phyloP scores from a whole-genome alignment of 2,113 vertebrate species.

The Protobothrops mucrosquamatus region DNA sequence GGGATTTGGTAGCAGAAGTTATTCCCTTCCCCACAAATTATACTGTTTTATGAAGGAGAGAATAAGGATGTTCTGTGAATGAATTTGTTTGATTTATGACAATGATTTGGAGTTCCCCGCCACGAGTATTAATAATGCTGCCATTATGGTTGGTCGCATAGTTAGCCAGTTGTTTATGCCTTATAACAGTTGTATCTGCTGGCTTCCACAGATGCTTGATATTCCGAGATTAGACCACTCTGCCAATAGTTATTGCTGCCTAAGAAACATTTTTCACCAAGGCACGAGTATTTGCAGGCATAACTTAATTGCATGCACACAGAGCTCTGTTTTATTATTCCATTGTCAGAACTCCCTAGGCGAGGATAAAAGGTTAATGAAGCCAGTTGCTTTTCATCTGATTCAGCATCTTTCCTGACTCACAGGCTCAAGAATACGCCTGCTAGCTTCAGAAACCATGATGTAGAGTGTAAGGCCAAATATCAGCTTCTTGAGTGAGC shows the following conservation, averaged over 20 bases:
- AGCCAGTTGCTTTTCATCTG: background rate
- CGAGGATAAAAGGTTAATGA: background rate
- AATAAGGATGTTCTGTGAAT: background rate
- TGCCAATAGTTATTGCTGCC: background rate
- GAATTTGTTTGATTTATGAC: conserved; percentile 19
- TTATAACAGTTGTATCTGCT: background rate
- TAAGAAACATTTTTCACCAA: background rate
- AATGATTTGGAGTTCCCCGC: background rate
- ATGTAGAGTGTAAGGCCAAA: background rate
- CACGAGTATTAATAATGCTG: background rate
- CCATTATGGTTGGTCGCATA: background rate
- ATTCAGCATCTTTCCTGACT: background rate
- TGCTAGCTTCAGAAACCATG: background rate
- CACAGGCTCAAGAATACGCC: background rate
- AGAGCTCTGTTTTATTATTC: background rate
- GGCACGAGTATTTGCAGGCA: background rate
- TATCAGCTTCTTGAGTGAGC: background rate
- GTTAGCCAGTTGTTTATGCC: background rate
- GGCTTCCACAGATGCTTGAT: background rate
- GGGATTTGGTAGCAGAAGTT: background rate
- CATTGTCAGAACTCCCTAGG: background rate
- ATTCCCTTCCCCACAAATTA: background rate
- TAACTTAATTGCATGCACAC: background rate
- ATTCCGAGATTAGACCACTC: background rate
- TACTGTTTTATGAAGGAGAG: background rate